Evolutionary conservation across 2,888 invertebrate genomes (phyloP).

Genomic region (Tipula vernalis): DNA sequence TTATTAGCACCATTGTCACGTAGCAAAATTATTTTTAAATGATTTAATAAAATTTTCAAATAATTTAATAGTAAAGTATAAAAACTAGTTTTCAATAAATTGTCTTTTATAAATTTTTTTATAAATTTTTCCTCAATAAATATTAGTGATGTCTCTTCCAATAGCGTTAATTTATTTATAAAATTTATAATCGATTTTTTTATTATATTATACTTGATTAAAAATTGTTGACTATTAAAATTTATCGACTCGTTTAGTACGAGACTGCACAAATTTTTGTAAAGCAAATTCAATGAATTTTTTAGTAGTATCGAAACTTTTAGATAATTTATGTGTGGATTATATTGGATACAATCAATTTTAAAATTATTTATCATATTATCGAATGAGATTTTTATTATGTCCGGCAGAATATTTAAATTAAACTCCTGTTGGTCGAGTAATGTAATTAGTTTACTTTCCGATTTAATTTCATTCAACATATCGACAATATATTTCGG

Average conservation of each 20-base stretch:
- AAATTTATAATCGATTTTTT: slow-evolving; percentile 19
- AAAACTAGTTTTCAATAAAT: slow-evolving; percentile 27
- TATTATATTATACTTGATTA: slow-evolving; percentile 11
- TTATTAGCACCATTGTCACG: background rate
- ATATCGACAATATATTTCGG: slow-evolving; percentile 12
- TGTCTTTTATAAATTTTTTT: slow-evolving; percentile 32
- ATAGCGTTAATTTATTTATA: slow-evolving; percentile 25
- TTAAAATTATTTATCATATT: slow-evolving; percentile 36
- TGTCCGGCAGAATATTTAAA: slow-evolving; percentile 39
- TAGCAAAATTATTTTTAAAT: background rate
- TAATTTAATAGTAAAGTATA: slow-evolving; percentile 9
- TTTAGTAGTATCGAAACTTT: slow-evolving; percentile 32
- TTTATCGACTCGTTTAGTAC: background rate
- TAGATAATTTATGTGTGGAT: slow-evolving; percentile 35
- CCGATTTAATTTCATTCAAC: slow-evolving; percentile 29
- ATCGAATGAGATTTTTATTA: slow-evolving; percentile 40
- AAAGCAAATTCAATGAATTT: slow-evolving; percentile 25
- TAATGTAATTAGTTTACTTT: slow-evolving; percentile 36
- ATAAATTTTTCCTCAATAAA: slow-evolving; percentile 32
- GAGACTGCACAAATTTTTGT: background rate
- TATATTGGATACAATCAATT: slow-evolving; percentile 33
- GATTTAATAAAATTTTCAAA: slow-evolving; percentile 14
- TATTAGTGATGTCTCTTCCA: slow-evolving; percentile 29
- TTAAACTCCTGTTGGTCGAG: slow-evolving; percentile 40
- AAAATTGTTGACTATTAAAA: background rate